A percentile compares a stretch with the other conserved stretches of the same genome.
Conservation (phyloP, 1,140 invertebrate genomes). For the Drosophila aff. region DNA sequence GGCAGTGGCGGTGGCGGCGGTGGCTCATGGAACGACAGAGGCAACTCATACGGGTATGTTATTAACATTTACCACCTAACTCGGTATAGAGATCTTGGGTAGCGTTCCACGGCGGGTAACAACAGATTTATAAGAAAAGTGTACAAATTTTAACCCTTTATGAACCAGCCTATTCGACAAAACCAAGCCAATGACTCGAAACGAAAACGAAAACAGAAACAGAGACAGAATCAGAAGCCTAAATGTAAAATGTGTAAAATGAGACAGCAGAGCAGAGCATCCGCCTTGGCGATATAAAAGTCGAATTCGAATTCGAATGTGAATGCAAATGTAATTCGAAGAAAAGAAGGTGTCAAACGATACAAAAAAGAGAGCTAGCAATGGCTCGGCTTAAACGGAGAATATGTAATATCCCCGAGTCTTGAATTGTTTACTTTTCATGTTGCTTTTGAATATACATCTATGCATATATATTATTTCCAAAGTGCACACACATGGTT, state of each 20-base stretch:
- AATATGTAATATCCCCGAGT: not conserved
- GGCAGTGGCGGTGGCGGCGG: slow-evolving; percentile 79
- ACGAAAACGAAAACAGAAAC: slow-evolving; percentile 7
- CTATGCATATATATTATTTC: slow-evolving; percentile 2
- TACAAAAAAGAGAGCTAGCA: not conserved
- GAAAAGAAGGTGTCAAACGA: not conserved
- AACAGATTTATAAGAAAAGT: slow-evolving; percentile 20
- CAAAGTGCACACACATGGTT: slow-evolving; percentile 9
- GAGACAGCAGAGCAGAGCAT: not conserved
- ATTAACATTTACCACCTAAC: slow-evolving; percentile 81
- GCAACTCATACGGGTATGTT: slow-evolving; percentile 86
- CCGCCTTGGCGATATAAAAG: not conserved
- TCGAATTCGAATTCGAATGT: not conserved
- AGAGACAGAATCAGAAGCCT: not conserved
- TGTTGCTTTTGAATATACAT: not conserved
- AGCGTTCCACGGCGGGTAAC: slow-evolving; percentile 27
- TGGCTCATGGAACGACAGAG: slow-evolving; percentile 78
- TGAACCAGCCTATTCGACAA: slow-evolving; percentile 12
- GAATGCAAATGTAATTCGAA: slow-evolving; percentile 6
- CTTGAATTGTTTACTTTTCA: slow-evolving; percentile 7
- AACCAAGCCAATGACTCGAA: slow-evolving; percentile 14
- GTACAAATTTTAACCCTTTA: slow-evolving; percentile 16
- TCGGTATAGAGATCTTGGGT: slow-evolving; percentile 19
- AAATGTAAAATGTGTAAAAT: slow-evolving; percentile 8
- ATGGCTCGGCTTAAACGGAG: slow-evolving; percentile 1